Evolutionary conservation across 2,888 invertebrate genomes (phyloP).

Genomic region (Dinocampus coccinellae): DNA sequence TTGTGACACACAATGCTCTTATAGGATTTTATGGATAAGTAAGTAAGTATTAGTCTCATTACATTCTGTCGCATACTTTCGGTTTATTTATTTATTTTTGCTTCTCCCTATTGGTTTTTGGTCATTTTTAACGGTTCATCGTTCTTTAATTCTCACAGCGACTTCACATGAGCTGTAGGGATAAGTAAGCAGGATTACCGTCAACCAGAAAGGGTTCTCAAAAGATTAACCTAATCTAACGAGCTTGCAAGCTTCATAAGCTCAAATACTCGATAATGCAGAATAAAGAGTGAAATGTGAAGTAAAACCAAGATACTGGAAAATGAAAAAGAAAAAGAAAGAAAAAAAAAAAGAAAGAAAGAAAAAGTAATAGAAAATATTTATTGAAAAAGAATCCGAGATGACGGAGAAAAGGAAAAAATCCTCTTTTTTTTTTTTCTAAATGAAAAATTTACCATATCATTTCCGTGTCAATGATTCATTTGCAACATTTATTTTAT

Average conservation of each 20-base stretch:
- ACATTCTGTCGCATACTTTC: background rate
- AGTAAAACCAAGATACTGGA: too few relatives aligned
- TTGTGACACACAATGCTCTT: background rate
- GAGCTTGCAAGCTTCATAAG: conserved; percentile 33
- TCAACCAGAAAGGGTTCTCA: conserved; percentile 35
- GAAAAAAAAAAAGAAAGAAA: background rate
- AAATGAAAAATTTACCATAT: too few relatives aligned
- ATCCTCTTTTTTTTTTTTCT: too few relatives aligned
- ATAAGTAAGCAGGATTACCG: conserved; percentile 33
- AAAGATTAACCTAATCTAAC: conserved; percentile 32
- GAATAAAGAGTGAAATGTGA: background rate
- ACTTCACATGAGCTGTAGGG: background rate
- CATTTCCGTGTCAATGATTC: too few relatives aligned
- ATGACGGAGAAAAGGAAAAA: background rate
- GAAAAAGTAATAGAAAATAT: background rate
- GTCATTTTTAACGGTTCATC: conserved; percentile 30
- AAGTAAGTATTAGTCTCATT: background rate
- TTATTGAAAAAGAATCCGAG: background rate
- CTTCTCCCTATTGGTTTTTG: background rate
- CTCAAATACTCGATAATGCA: background rate
- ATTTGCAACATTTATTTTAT: too few relatives aligned
- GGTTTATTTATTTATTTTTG: too few relatives aligned
- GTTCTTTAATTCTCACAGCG: conserved; percentile 23
- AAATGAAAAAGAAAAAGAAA: background rate
- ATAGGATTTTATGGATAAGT: conserved; percentile 7